Evolutionary conservation across 2,888 invertebrate genomes (phyloP), one percentile per base, ranked within the genome.

Genomic region (Tenodera sinensis): DNA sequence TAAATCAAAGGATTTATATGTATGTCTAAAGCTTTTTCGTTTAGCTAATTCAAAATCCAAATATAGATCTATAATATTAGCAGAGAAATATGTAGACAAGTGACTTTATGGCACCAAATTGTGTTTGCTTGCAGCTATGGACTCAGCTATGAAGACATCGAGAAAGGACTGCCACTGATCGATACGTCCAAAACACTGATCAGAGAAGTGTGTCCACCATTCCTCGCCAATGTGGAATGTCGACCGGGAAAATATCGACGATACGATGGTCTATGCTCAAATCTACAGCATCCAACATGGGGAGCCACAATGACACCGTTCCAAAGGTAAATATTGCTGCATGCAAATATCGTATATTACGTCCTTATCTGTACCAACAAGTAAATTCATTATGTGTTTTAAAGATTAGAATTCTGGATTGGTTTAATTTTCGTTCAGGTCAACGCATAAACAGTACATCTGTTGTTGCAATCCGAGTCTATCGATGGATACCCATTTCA

Each of bases 141-240:
- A 12, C 93, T 98, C 81, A 96, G 96, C 0, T 96, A 96, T 92
- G 97, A 98, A 92, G 98, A 98, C 92, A 96, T 98, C 89, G 97
- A 98, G 93, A 97, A 97, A 92, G 97, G 97, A 85, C 93, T 98
- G 30, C 98, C 98, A 0, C 94, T 97, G 91, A 97, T 98, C 92
- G 98, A 98, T 92, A 98, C 98, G 0, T 97, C 97, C 2, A 97
- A 97, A 92, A 98, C 98, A 0, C 94, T 97, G 82, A 97, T 98
- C 91, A 95, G 97, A 20, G 97, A 98, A 92, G 96, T 97, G 6
- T 98, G 98, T 92, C 98, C 98, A 0, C 97, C 98, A 0, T 97
- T 96, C 92, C 95, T 98, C 92, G 96, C 97, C 0, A 97, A 97
- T 92, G 97, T 98, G 34, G 97, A 98, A 93, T 98, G 98, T 92